These are phyloP conservation scores for Hippopotamyrus pictus DNA, from an alignment of 2,797 vertebrate genomes.

Conservation along the genomic window DNA sequence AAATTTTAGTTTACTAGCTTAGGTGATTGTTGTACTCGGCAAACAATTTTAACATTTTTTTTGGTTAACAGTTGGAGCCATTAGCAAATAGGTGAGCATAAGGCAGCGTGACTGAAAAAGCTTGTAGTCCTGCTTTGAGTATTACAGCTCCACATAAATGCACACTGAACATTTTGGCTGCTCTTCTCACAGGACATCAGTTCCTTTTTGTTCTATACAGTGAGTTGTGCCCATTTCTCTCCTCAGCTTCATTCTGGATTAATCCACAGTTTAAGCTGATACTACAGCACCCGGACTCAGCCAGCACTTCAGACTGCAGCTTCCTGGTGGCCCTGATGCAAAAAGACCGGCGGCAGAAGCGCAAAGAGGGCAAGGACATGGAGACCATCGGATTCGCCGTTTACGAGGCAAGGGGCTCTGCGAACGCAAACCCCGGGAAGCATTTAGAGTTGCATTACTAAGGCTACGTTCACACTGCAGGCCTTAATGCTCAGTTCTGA, in stretches of 20 bases:
- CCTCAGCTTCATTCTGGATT: slow-evolving; percentile 74
- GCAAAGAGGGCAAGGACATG: slow-evolving; percentile 70
- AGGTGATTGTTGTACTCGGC: background rate
- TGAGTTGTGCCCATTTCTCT: background rate
- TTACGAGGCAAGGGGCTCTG: slow-evolving; percentile 59
- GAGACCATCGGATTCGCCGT: slow-evolving; percentile 76
- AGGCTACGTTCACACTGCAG: background rate
- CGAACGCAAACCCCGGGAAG: background rate
- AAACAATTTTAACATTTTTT: background rate
- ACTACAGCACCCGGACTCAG: slow-evolving; percentile 58
- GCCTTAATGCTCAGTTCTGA: too few relatives aligned
- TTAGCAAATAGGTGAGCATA: background rate
- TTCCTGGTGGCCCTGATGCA: slow-evolving; percentile 77
- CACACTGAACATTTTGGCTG: background rate
- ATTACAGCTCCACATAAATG: background rate
- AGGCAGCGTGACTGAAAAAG: background rate
- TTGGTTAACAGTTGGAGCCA: background rate
- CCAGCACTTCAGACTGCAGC: slow-evolving; percentile 61
- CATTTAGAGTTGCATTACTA: background rate
- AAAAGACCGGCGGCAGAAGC: slow-evolving; percentile 67
- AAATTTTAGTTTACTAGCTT: background rate
- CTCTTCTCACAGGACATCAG: background rate
- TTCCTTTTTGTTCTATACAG: background rate
- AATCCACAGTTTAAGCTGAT: slow-evolving; percentile 76
- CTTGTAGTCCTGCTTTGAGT: background rate